These are phyloP conservation scores for Anguilla japonica DNA, from an alignment of 2,113 vertebrate species.

Conservation along the genomic window DNA sequence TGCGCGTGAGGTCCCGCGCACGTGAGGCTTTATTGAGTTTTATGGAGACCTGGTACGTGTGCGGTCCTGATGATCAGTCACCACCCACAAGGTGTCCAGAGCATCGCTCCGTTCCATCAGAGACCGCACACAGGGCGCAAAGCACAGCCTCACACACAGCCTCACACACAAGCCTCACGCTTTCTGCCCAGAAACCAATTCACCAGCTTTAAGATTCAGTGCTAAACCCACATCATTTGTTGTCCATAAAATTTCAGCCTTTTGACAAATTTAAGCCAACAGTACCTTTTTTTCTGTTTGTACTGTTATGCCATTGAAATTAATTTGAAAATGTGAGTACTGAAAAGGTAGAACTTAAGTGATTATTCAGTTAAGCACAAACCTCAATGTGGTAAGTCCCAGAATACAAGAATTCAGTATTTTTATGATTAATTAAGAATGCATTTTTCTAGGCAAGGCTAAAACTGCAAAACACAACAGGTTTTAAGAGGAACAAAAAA, in stretches of 20 bases:
- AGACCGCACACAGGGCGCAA: conserved; percentile 15
- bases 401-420: background rate
- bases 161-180: conserved; percentile 40
- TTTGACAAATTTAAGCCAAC: background rate
- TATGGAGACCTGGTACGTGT: conserved; percentile 41
- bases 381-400: background rate
- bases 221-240: conserved; percentile 7
- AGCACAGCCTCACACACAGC: conserved; percentile 46
- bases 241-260: background rate
- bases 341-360: background rate
- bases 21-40: conserved; percentile 53
- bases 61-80: conserved; percentile 48
- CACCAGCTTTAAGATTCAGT: background rate
- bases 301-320: background rate
- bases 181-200: conserved; percentile 11
- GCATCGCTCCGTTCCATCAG: conserved; percentile 37
- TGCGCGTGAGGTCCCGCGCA: conserved; percentile 28
- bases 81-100: conserved; percentile 45
- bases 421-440: background rate
- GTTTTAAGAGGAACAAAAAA: background rate
- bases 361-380: background rate
- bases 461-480: background rate
- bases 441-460: background rate
- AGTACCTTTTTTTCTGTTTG: background rate
- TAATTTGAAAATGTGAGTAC: background rate